phyloP scores from a whole-genome alignment of 2,888 invertebrate species.

The Ariolimax columbianus region DNA sequence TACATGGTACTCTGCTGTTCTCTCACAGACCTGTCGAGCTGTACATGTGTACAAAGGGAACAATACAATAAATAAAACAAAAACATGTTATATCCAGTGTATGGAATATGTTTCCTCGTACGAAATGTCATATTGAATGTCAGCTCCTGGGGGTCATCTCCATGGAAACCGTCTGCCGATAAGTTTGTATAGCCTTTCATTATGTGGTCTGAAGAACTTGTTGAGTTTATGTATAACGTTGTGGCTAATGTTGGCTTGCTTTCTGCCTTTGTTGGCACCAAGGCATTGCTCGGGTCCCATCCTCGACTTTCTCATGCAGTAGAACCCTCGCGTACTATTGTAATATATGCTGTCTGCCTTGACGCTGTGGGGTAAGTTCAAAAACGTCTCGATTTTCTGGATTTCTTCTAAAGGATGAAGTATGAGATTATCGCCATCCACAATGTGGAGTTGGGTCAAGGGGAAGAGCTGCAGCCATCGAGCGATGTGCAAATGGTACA shows the following conservation, averaged over 20 bases:
- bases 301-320: slow-evolving; percentile 89
- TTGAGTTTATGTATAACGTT: slow-evolving; percentile 79
- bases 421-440: slow-evolving; percentile 83
- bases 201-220: slow-evolving; percentile 72
- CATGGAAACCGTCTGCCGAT: slow-evolving; percentile 95
- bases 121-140: neutral
- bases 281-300: slow-evolving; percentile 86
- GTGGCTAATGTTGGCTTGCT: slow-evolving; percentile 91
- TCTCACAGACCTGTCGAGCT: too few relatives aligned
- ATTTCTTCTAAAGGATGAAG: slow-evolving; percentile 74
- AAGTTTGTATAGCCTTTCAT: slow-evolving; percentile 83
- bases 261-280: slow-evolving; percentile 91
- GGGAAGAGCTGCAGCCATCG: slow-evolving; percentile 95
- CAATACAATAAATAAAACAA: neutral
- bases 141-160: slow-evolving; percentile 76
- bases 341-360: slow-evolving; percentile 92
- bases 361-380: slow-evolving; percentile 72
- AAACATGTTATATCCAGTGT: neutral
- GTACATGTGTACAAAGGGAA: too few relatives aligned
- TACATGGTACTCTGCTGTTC: too few relatives aligned
- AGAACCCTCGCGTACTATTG: slow-evolving; percentile 97
- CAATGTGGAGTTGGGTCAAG: slow-evolving; percentile 92
- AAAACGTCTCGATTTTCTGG: slow-evolving; percentile 73
- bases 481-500: slow-evolving; percentile 86
- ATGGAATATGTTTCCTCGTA: neutral